Conservation (phyloP, 2,888 invertebrate species). For the Himalopsyche japonica region DNA sequence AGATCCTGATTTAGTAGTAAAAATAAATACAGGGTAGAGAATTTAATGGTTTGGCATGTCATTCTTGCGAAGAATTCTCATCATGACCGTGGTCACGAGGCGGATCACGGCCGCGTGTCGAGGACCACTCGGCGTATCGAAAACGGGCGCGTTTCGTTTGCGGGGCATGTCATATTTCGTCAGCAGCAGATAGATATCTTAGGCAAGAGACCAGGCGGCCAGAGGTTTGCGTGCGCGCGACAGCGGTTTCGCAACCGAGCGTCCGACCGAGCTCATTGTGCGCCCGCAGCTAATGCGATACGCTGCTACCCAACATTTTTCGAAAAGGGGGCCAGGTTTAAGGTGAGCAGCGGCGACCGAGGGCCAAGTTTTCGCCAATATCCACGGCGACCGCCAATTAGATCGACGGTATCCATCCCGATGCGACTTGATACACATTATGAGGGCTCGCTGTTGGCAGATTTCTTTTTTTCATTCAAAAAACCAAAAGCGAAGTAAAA, state of each 20-base stretch:
- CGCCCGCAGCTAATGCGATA: not conserved
- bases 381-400: too few species aligned
- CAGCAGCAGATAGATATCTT: not conserved
- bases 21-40: too few species aligned
- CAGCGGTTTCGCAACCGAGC: slow-evolving; percentile 11
- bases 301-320: not conserved
- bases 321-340: not conserved
- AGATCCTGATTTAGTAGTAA: too few species aligned
- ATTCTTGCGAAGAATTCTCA: not conserved
- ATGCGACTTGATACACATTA: too few species aligned
- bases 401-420: too few species aligned
- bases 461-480: too few species aligned
- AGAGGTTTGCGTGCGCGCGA: slow-evolving; percentile 4
- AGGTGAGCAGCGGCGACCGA: not conserved
- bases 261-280: slow-evolving; percentile 4
- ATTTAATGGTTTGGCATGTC: not conserved
- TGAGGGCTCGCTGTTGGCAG: too few species aligned
- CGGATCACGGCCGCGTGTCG: not conserved
- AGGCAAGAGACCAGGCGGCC: not conserved
- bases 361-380: not conserved
- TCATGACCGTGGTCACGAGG: not conserved
- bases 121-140: not conserved
- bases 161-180: slow-evolving; percentile 2
- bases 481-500: too few species aligned
- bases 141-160: not conserved